Percentiles rank a stretch among this genome's conserved stretches.
Evolutionary conservation across 2,888 invertebrate species (phyloP).

Genomic region (Aphodius granarius): DNA sequence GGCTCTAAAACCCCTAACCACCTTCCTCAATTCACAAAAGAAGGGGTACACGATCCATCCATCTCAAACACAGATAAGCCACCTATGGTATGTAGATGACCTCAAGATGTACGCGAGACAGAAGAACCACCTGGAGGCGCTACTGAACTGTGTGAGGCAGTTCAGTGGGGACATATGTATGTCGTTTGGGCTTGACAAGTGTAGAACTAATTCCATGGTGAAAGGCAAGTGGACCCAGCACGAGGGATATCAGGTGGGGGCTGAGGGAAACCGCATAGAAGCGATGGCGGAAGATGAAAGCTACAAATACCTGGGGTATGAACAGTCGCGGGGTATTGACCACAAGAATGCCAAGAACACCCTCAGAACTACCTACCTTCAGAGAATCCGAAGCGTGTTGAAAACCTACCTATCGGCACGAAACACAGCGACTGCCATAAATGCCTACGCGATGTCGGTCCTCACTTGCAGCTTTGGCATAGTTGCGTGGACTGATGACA

Average conservation of each 20-base stretch:
- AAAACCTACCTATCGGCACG: too few species aligned
- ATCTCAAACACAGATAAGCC: not conserved
- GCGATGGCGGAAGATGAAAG: too few species aligned
- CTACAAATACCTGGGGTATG: too few species aligned
- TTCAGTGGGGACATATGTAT: conserved; percentile 28
- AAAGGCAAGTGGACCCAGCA: conserved; percentile 15
- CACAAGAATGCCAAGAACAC: too few species aligned
- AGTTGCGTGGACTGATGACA: not conserved
- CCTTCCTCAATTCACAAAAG: too few species aligned
- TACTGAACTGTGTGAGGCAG: conserved; percentile 20
- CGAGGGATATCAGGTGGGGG: too few species aligned
- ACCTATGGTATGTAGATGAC: conserved; percentile 31
- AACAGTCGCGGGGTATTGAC: too few species aligned
- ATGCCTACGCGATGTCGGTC: not conserved
- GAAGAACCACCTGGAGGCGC: conserved; percentile 15
- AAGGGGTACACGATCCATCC: too few species aligned
- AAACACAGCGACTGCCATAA: too few species aligned
- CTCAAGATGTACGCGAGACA: conserved; percentile 28
- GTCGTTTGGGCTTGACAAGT: conserved; percentile 32
- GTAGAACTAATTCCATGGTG: conserved; percentile 19
- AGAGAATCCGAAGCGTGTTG: too few species aligned
- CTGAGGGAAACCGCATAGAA: too few species aligned
- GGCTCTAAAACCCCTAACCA: conserved; percentile 6
- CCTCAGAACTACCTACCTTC: too few species aligned
- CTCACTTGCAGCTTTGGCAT: conserved; percentile 14